Conservation (phyloP, 1,140 invertebrate species). For the Hetaerina americana region DNA sequence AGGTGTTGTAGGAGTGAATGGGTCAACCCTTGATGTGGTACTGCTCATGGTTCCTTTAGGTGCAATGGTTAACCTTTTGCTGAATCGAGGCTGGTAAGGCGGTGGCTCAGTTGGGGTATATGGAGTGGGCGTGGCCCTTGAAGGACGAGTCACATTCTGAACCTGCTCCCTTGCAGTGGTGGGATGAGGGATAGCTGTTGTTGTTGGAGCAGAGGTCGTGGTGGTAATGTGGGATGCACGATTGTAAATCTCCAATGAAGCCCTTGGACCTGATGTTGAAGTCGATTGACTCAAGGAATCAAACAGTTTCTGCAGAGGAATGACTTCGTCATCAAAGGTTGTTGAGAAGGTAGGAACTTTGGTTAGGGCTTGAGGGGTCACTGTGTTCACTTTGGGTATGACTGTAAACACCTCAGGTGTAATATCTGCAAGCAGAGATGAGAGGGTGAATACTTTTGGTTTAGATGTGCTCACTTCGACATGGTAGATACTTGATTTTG, state of each 20-base stretch:
- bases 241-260: background rate
- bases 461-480: background rate
- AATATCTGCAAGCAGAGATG: too few species aligned
- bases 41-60: background rate
- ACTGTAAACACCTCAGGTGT: too few species aligned
- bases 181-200: background rate
- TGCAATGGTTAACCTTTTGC: background rate
- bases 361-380: background rate
- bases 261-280: background rate
- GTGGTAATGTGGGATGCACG: background rate
- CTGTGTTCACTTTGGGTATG: background rate
- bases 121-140: background rate
- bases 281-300: background rate
- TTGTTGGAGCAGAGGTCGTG: background rate
- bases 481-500: too few species aligned
- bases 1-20: too few species aligned
- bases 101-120: too few species aligned
- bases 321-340: too few species aligned
- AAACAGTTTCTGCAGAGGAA: background rate
- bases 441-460: background rate
- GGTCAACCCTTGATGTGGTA: background rate
- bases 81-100: background rate
- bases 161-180: background rate
- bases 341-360: too few species aligned
- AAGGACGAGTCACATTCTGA: background rate